phyloP scores from a whole-genome alignment of 2,888 invertebrate species.

The Platypus cylindrus region DNA sequence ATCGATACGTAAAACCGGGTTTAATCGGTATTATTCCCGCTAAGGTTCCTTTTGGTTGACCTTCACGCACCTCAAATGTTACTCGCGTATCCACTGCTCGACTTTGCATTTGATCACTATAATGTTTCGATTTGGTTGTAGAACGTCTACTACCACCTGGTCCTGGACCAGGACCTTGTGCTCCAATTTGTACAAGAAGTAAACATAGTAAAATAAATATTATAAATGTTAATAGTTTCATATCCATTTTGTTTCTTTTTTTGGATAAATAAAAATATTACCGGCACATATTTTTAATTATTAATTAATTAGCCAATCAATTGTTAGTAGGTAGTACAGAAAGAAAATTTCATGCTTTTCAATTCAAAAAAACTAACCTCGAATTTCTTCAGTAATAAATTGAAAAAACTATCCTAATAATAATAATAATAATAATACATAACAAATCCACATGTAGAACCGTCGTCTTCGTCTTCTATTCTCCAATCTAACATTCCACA shows the following conservation, averaged over 20 bases:
- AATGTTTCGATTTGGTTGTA: slow-evolving; percentile 3
- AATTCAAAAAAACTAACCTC: too few relatives aligned
- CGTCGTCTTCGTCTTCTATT: slow-evolving; percentile 31
- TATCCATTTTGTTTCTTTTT: too few relatives aligned
- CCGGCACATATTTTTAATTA: too few relatives aligned
- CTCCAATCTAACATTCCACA: slow-evolving; percentile 35
- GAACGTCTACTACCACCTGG: slow-evolving; percentile 22
- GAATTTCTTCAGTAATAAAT: too few relatives aligned
- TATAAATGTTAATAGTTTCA: too few relatives aligned
- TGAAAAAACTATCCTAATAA: too few relatives aligned
- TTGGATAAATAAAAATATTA: too few relatives aligned
- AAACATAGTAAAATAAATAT: too few relatives aligned
- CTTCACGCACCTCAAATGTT: slow-evolving; percentile 76
- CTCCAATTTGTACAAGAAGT: slow-evolving; percentile 25
- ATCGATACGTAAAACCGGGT: slow-evolving; percentile 80
- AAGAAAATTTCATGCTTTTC: too few relatives aligned
- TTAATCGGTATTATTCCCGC: slow-evolving; percentile 82
- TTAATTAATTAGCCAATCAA: too few relatives aligned
- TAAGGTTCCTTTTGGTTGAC: slow-evolving; percentile 66
- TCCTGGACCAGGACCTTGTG: slow-evolving; percentile 31
- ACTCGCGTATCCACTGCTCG: slow-evolving; percentile 78
- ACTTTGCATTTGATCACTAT: slow-evolving; percentile 64
- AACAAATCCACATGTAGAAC: slow-evolving; percentile 29
- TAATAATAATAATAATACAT: slow-evolving; percentile 5
- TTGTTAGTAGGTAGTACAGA: too few relatives aligned